Base-by-base conservation (phyloP, 2,888 invertebrate genomes). In the Aphidoletes aphidimyza region DNA sequence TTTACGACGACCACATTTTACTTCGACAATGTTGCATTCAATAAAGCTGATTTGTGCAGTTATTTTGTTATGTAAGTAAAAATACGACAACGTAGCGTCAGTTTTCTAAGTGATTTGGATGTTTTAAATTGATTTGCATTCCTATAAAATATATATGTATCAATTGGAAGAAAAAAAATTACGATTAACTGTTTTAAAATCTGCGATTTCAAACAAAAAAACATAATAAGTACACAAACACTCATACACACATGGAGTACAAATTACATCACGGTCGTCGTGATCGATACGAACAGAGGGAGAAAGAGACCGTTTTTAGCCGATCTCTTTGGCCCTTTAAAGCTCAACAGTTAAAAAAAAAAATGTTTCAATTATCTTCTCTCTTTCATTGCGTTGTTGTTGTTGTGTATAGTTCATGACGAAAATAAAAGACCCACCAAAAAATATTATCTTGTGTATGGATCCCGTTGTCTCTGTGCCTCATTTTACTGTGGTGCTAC, bases 51-150 rank as follows among this genome's bases (percentile, higher is more conserved):
- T 81, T 37, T 81, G 81, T 81, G 81, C 81, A 81, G 37, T 81
- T 37, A 9, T 81, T 81, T 37, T 81, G 39, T 81, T 81, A 81
- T 81, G 81, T 81, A 81, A 81, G 81, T 81, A 81, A 30, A n/a
- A n/a, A 69, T 22, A 2, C 34, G 30, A 69, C 14, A 30, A 30
- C 26, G 69, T 69, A 30, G 30, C 30, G 3, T 34, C 69, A 69
- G 69, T 69, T 69, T 69, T 69, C 54, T 69, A 30, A 69, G 69
- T 69, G 30, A 47, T 11, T 11, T 47, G 11, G 17, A 47, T 17
- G 42, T 42, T 9, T 9, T 47, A 47, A 47, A 47, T 47, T 47
- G 42, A 42, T 42, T 47, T 11, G 47, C 47, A 47, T 47, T 47
- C 3, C 2, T 47, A 47, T 3, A 47, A 47, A 47, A 47, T 17